Base-by-base conservation (phyloP, 30 jellyfish, hydroid and myxozoan species). In the Pelagia noctiluca region DNA sequence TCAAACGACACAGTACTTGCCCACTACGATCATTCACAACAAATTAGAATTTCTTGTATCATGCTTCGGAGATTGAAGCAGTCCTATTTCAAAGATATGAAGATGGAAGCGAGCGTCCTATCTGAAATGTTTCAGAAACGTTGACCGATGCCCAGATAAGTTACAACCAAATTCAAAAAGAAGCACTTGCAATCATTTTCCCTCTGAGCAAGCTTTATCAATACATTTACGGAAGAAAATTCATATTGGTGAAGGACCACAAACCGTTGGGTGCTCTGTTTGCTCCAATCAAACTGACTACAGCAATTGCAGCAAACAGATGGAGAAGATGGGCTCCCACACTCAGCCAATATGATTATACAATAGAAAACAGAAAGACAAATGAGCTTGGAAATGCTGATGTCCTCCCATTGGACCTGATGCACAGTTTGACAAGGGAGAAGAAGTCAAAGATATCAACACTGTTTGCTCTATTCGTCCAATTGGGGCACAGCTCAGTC, bases 141-240 rank as follows among this genome's bases (percentile, higher is more conserved):
- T 57, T 80, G 35, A 80, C 90, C 10, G 86, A 37, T 18, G 72
- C 89, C n/a, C 87, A 66, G 50, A 12, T 57, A 34, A 32, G 37
- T 88, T 80, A 80, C 89, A 63, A 75, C 33, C 90, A 80, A 64
- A n/a, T n/a, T n/a, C n/a, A n/a, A n/a, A n/a, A n/a, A n/a, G n/a
- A n/a, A n/a, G n/a, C n/a, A n/a, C n/a, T 80, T 1, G 86, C 89
- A 3, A 66, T 28, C 36, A 63, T 66, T 3, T 66, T 4, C 54
- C 88, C 68, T 22, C 38, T 78, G 21, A 32, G 26, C 3, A 78
- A 78, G 42, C 63, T 57, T 35, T 53, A 66, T 61, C 89, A 78
- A 35, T 78, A 2, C 89, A 5, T 78, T 33, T 62, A 63, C 88
- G 87, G 89, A 60, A 24, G 90, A 12, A 30, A 26, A 63, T 63